Percentiles rank a stretch among this genome's conserved stretches.
These are phyloP conservation scores for Malacoraja senta DNA, from an alignment of 2,797 vertebrate genomes.

Conservation along the genomic window DNA sequence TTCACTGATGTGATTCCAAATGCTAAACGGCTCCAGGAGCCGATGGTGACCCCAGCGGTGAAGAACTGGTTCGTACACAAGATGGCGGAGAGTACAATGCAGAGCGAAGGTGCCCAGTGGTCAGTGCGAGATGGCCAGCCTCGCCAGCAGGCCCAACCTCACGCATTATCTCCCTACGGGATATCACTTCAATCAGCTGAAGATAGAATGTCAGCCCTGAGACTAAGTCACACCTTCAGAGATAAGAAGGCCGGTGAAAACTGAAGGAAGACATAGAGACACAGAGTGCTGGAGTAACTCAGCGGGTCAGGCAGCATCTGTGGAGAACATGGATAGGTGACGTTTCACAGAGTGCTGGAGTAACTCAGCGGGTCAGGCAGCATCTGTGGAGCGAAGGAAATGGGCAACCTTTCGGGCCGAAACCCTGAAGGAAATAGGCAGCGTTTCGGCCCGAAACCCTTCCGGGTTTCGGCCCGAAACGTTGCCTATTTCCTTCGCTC, in stretches of 20 bases:
- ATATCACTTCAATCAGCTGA: neutral
- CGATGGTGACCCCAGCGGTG: constrained; percentile 5
- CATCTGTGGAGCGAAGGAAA: too few relatives aligned
- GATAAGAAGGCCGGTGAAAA: neutral
- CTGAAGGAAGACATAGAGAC: neutral
- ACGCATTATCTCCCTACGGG: neutral
- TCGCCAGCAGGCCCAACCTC: too few relatives aligned
- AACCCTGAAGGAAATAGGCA: too few relatives aligned
- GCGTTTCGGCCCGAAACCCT: too few relatives aligned
- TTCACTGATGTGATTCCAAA: neutral
- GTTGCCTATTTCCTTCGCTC: too few relatives aligned
- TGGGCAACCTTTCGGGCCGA: too few relatives aligned
- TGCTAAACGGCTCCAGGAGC: neutral
- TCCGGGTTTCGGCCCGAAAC: too few relatives aligned
- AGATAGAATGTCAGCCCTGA: neutral
- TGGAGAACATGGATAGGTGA: too few relatives aligned
- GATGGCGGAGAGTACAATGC: constrained; percentile 7
- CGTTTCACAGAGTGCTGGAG: too few relatives aligned
- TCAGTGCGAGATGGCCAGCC: neutral
- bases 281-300: too few relatives aligned
- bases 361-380: too few relatives aligned
- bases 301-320: too few relatives aligned
- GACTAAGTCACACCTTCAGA: neutral
- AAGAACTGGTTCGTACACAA: constrained; percentile 19
- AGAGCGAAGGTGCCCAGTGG: neutral